These are phyloP conservation scores for Amphibalanus amphitrite DNA, from an alignment of 1,140 invertebrate species.

Conservation along the genomic window DNA sequence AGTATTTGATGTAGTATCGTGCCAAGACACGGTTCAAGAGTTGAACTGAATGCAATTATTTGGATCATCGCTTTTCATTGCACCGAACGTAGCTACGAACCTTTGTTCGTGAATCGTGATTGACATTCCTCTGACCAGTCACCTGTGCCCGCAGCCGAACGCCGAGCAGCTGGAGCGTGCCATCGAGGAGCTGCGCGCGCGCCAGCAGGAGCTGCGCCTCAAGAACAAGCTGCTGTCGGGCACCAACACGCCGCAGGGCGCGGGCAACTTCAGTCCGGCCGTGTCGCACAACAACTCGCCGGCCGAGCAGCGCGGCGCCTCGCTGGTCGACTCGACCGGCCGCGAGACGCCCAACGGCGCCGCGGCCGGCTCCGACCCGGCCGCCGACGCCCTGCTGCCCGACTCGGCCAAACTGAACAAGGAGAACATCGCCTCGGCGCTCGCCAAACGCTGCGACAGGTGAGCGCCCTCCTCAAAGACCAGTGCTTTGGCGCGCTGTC, in stretches of 20 bases:
- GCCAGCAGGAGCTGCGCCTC: constrained; percentile 53
- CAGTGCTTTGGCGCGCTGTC: no score
- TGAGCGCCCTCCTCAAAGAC: neutral
- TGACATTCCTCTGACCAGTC: no score
- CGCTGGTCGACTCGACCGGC: neutral
- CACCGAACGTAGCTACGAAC: neutral
- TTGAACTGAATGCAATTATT: neutral
- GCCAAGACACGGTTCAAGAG: neutral
- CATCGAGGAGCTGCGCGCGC: constrained; percentile 50
- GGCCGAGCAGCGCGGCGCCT: neutral
- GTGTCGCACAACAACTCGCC: neutral
- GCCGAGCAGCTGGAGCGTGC: constrained; percentile 52
- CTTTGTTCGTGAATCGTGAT: neutral
- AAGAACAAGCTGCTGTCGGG: constrained; percentile 23
- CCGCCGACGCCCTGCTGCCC: neutral
- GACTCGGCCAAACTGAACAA: neutral
- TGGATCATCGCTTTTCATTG: neutral
- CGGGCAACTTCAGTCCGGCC: constrained; percentile 14
- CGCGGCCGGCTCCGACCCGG: neutral
- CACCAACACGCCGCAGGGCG: constrained; percentile 12
- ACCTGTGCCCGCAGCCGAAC: constrained; percentile 34
- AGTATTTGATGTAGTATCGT: neutral
- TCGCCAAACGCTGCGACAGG: neutral
- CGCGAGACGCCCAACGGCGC: neutral
- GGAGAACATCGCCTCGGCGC: neutral